These are phyloP conservation scores for Phyllotreta cruciferae DNA, from an alignment of 2,888 invertebrate genomes.

Conservation along the genomic window DNA sequence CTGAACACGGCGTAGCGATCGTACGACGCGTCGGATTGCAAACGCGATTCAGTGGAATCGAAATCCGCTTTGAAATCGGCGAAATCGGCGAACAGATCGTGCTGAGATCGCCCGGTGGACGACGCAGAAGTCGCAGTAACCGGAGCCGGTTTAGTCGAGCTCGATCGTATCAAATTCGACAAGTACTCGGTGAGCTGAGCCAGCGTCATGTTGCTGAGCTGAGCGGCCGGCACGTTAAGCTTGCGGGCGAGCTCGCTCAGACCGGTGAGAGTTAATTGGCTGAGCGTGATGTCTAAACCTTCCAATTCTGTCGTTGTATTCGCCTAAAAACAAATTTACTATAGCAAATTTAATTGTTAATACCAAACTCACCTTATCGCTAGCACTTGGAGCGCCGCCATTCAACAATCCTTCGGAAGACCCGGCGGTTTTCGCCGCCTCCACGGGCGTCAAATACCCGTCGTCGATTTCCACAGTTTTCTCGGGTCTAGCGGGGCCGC, in stretches of 20 bases:
- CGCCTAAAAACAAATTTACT: too few species aligned
- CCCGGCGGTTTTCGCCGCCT: constrained; percentile 36
- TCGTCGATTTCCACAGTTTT: constrained; percentile 64
- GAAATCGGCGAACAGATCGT: constrained; percentile 14
- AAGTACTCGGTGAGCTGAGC: constrained; percentile 85
- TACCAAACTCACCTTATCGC: constrained; percentile 30
- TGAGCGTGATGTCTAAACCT: constrained; percentile 79
- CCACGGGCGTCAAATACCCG: constrained; percentile 73
- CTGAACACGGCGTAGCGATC: constrained; percentile 90
- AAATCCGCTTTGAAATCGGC: constrained; percentile 67
- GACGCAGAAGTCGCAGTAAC: too few species aligned
- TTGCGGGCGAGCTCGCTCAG: constrained; percentile 80
- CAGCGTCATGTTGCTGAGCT: constrained; percentile 84
- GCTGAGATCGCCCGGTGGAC: too few species aligned
- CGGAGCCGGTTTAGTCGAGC: constrained; percentile 42
- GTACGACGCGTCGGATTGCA: constrained; percentile 59
- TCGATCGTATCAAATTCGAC: constrained; percentile 65
- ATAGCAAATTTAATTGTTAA: too few species aligned
- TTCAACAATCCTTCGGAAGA: constrained; percentile 56
- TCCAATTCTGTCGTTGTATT: constrained; percentile 50
- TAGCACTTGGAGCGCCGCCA: constrained; percentile 49
- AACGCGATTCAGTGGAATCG: constrained; percentile 70
- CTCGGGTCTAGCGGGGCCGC: constrained; percentile 59
- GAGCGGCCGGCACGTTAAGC: constrained; percentile 77
- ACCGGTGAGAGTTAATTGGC: constrained; percentile 81